Base-by-base conservation (phyloP, 1,140 invertebrate genomes). In the Trichomalopsis sarcophagae region DNA sequence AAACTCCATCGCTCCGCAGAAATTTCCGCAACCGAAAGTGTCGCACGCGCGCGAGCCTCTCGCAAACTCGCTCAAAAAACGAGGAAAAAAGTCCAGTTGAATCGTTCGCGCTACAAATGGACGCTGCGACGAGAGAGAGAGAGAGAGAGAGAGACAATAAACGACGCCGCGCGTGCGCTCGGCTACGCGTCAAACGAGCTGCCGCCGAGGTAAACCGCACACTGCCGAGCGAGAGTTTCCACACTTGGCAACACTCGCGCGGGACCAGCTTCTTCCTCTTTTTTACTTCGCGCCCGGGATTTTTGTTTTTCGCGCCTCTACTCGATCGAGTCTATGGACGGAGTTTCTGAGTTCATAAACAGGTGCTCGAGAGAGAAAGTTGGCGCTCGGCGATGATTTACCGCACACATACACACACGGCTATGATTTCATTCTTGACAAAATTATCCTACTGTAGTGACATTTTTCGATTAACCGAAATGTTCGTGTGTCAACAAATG, bases 151-250 rank as follows among this genome's bases (percentile, higher is more conserved):
- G 2, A 62, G 55, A 55, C 17, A 69, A 13, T 30, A 11, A 69
- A 30, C 68, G 68, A 11, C 23, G 23, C 23, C 69, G 27, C 30
- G 30, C 23, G 69, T 33, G 69, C 69, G 69, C 69, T 71, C 13
- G 69, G 27, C 69, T 71, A 71, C 69, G 69, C 69, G 69, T 71
- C 69, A 71, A 71, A 71, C 69, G 69, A 71, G 69, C 30, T 7
- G 17, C 55, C 55, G 17, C 21, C 55, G 55, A 62, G 55, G 55
- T 62, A 62, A 62, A 62, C 55, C 55, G 21, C 55, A n/a, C 55
- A 62, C 55, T 21, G 55, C 17, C 27, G 27, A 14, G 69, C 69
- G 69, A 30, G 69, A 27, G 2, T 33, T 27, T 36, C 36, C 27
- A 76, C 33, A 44, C 74, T 71, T 71, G 69, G 74, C n/a, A 47